Conservation (phyloP, 2,113 vertebrate genomes). For the Stigmatopora argus region DNA sequence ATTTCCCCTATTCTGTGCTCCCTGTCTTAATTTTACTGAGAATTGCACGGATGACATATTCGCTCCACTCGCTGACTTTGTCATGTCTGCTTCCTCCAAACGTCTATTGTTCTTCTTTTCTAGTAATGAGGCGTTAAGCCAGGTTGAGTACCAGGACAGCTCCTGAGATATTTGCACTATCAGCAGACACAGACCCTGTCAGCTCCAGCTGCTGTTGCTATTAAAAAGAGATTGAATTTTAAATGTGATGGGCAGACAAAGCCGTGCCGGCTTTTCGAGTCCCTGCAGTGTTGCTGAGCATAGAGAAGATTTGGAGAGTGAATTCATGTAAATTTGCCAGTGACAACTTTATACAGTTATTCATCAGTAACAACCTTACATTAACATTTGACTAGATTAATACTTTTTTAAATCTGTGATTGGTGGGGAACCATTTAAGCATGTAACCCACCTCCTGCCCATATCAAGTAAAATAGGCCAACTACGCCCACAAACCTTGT, state of each 20-base stretch:
- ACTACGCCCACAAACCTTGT: too few species aligned
- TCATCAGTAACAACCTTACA: not conserved
- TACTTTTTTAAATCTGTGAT: not conserved
- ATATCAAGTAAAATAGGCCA: too few species aligned
- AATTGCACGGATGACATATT: conserved; percentile 19
- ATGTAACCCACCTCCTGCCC: too few species aligned
- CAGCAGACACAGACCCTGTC: conserved; percentile 55
- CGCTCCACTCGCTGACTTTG: conserved; percentile 5
- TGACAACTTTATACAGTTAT: conserved; percentile 14
- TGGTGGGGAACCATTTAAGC: too few species aligned
- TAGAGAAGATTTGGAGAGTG: conserved; percentile 27
- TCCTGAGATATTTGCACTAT: conserved; percentile 53
- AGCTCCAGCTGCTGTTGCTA: conserved; percentile 67
- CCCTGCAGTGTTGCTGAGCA: conserved; percentile 2
- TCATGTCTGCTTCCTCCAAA: not conserved
- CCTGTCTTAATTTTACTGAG: conserved; percentile 19
- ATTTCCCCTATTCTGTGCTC: conserved; percentile 6
- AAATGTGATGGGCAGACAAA: conserved; percentile 50
- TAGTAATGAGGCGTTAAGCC: conserved; percentile 50
- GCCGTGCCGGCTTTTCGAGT: conserved; percentile 33
- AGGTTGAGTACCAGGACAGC: conserved; percentile 42
- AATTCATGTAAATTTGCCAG: conserved; percentile 27
- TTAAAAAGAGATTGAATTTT: conserved; percentile 69
- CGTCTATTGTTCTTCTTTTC: conserved; percentile 12
- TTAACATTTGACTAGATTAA: not conserved